These are phyloP conservation scores for Hydra vulgaris DNA, from an alignment of 30 jellyfish, hydroid and myxozoan species.

Conservation along the genomic window DNA sequence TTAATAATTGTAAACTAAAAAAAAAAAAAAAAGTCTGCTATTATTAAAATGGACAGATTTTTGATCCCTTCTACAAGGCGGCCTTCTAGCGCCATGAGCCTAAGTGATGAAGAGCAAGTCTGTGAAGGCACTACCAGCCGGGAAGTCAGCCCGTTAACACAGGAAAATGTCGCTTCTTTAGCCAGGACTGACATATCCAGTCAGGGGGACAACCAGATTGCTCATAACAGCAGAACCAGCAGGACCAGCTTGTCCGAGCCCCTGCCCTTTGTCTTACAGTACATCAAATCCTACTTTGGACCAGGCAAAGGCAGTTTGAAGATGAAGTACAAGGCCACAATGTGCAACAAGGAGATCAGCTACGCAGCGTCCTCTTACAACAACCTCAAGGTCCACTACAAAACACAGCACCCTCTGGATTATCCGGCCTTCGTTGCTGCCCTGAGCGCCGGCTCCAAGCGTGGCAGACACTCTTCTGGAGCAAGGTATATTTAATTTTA, in stretches of 20 bases:
- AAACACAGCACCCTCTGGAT: not conserved
- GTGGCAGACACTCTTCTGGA: not conserved
- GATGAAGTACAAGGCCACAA: not conserved
- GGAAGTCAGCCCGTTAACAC: not conserved
- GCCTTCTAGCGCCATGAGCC: not conserved
- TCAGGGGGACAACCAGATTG: not conserved
- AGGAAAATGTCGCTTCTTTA: not conserved
- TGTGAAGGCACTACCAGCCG: not conserved
- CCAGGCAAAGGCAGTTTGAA: not conserved
- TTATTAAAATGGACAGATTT: not conserved
- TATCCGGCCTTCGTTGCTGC: not conserved
- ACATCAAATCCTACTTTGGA: not conserved
- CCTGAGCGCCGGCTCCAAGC: not conserved
- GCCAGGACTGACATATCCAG: not conserved
- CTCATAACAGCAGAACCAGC: not conserved
- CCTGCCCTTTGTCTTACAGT: not conserved
- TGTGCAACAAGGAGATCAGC: not conserved
- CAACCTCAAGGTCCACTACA: not conserved
- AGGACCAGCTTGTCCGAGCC: not conserved
- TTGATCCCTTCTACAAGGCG: not conserved
- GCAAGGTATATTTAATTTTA: not conserved
- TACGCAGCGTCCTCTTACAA: not conserved
- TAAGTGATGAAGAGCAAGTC: not conserved
- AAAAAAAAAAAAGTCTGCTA: not conserved
- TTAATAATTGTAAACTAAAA: too few relatives aligned